Conservation (phyloP, 2,888 invertebrate species). For the Epistrophe eligans region DNA sequence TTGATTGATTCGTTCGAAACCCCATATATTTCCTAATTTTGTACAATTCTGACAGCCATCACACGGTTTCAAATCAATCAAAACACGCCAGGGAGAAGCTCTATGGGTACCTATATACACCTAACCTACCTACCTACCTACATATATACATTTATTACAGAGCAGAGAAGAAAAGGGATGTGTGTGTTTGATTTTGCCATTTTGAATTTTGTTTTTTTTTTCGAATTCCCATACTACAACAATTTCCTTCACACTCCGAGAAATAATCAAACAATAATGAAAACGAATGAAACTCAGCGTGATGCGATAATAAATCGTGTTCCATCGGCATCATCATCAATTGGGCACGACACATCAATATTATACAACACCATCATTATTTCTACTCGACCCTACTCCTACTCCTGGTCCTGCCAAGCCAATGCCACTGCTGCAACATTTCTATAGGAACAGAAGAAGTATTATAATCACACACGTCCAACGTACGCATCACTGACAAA, state of each 20-base stretch:
- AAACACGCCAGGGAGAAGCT: slow-evolving; percentile 17
- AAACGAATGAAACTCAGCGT: slow-evolving; percentile 29
- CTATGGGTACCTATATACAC: background rate
- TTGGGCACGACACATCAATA: slow-evolving; percentile 67
- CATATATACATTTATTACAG: too few species aligned
- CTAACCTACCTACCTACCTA: too few species aligned
- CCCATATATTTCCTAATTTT: slow-evolving; percentile 33
- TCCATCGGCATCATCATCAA: slow-evolving; percentile 58
- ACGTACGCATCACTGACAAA: slow-evolving; percentile 48
- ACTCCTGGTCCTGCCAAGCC: background rate
- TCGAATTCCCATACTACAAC: background rate
- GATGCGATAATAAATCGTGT: slow-evolving; percentile 34
- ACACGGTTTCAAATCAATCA: slow-evolving; percentile 43
- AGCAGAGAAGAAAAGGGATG: background rate
- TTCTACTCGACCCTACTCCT: background rate
- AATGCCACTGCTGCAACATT: too few species aligned
- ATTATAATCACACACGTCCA: slow-evolving; percentile 1
- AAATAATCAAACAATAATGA: slow-evolving; percentile 26
- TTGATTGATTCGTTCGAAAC: slow-evolving; percentile 19
- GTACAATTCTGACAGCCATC: slow-evolving; percentile 22
- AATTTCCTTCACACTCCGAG: background rate
- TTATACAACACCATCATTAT: slow-evolving; percentile 18
- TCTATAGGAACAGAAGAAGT: slow-evolving; percentile 19
- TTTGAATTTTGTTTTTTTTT: slow-evolving; percentile 4
- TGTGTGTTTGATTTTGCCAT: background rate